Percentiles rank a stretch among this genome's conserved stretches.
These are phyloP conservation scores for Apogon hyalosoma DNA, from an alignment of 2,797 vertebrate genomes.

Conservation along the genomic window DNA sequence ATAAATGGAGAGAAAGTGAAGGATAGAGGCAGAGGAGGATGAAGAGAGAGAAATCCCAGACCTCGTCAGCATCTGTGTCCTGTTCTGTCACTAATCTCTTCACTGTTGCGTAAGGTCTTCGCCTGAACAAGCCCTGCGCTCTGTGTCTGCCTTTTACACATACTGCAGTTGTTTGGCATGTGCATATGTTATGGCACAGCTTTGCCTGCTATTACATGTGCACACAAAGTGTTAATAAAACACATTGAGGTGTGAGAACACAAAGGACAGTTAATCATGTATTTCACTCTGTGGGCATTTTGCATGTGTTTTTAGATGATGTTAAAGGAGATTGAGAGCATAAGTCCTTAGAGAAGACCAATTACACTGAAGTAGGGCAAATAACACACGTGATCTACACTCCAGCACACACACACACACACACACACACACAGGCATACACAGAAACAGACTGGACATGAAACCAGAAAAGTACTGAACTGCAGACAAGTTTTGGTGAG, in stretches of 20 bases:
- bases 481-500: slow-evolving; percentile 28
- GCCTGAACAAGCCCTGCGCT: slow-evolving; percentile 52
- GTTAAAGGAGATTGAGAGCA: slow-evolving; percentile 54
- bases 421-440: slow-evolving; percentile 13
- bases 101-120: slow-evolving; percentile 68
- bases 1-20: slow-evolving; percentile 38
- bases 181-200: background rate
- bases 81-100: slow-evolving; percentile 79
- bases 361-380: slow-evolving; percentile 68
- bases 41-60: slow-evolving; percentile 54
- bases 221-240: slow-evolving; percentile 57
- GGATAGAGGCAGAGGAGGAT: slow-evolving; percentile 9
- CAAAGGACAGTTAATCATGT: slow-evolving; percentile 3
- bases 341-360: slow-evolving; percentile 66
- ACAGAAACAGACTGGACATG: slow-evolving; percentile 25
- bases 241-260: slow-evolving; percentile 33
- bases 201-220: slow-evolving; percentile 13
- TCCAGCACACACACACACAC: slow-evolving; percentile 22
- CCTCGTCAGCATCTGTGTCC: slow-evolving; percentile 72
- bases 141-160: slow-evolving; percentile 14
- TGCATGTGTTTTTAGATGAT: slow-evolving; percentile 26
- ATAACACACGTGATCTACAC: slow-evolving; percentile 44
- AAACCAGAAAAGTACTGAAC: slow-evolving; percentile 40
- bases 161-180: slow-evolving; percentile 4
- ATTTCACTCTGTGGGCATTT: slow-evolving; percentile 25